These are phyloP conservation scores for Peromyscus nudipes DNA, from an alignment of 2,797 vertebrate species.

Conservation along the genomic window DNA sequence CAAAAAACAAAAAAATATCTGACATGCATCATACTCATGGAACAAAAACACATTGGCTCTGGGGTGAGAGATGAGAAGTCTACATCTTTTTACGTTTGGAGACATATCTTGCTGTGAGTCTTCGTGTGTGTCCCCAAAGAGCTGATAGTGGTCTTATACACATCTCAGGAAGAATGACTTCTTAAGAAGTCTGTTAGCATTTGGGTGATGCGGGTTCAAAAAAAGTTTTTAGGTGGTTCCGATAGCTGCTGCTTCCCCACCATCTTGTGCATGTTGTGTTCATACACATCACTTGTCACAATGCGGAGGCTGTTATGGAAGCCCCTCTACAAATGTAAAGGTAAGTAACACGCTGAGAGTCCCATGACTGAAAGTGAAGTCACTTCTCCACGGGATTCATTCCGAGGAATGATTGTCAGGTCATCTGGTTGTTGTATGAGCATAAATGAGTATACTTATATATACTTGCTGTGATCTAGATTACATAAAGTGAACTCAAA, in stretches of 20 bases:
- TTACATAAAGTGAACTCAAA: background rate
- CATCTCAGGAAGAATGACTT: background rate
- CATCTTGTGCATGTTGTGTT: background rate
- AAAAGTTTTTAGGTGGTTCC: background rate
- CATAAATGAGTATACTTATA: background rate
- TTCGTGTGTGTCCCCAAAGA: background rate
- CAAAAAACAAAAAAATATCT: background rate
- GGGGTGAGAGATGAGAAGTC: background rate
- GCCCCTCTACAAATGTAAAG: slow-evolving; percentile 21
- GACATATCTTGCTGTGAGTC: background rate
- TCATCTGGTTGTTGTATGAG: background rate
- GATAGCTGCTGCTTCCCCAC: background rate
- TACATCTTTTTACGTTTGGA: background rate
- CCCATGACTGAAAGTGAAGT: background rate
- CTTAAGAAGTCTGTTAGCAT: slow-evolving; percentile 18
- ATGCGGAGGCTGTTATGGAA: background rate
- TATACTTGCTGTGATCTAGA: background rate
- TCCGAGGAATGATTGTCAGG: background rate
- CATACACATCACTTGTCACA: background rate
- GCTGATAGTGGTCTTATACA: background rate
- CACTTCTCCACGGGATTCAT: background rate
- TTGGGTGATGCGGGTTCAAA: slow-evolving; percentile 23
- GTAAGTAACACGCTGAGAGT: background rate
- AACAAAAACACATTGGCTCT: background rate
- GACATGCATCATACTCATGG: background rate